phyloP scores from a whole-genome alignment of 2,113 vertebrate species.

The Melanostigma gelatinosum region DNA sequence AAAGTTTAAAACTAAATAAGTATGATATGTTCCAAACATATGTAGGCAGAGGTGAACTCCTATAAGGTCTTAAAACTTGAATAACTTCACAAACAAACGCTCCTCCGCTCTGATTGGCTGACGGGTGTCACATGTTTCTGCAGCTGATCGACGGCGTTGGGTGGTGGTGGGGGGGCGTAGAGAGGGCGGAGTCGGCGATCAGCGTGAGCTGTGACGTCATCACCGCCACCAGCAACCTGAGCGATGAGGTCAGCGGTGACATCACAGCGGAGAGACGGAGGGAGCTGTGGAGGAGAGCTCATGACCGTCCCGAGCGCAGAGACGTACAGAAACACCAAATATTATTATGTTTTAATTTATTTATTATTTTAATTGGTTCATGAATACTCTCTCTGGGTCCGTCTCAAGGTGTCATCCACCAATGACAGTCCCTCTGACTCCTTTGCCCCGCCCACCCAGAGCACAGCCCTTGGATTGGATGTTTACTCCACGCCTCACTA shows the following conservation, averaged over 20 bases:
- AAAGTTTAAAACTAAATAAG: too few species aligned
- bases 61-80: too few species aligned
- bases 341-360: background rate
- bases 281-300: constrained; percentile 88
- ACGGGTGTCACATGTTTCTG: background rate
- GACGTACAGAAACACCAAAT: constrained; percentile 63
- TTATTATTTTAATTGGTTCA: background rate
- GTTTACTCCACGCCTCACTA: constrained; percentile 87
- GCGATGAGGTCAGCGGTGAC: constrained; percentile 56
- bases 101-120: background rate
- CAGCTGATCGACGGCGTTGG: constrained; percentile 30
- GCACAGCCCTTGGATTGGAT: constrained; percentile 84
- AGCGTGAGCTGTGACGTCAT: constrained; percentile 44
- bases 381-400: background rate
- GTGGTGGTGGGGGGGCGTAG: constrained; percentile 33
- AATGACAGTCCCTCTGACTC: constrained; percentile 88
- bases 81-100: too few species aligned
- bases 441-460: constrained; percentile 83
- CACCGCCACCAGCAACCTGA: constrained; percentile 75
- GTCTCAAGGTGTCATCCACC: constrained; percentile 82
- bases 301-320: constrained; percentile 70
- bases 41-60: too few species aligned
- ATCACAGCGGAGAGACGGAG: constrained; percentile 85
- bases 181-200: constrained; percentile 65
- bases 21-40: too few species aligned